Base-by-base conservation (phyloP, 2,113 vertebrate genomes). In the Thunnus thynnus region DNA sequence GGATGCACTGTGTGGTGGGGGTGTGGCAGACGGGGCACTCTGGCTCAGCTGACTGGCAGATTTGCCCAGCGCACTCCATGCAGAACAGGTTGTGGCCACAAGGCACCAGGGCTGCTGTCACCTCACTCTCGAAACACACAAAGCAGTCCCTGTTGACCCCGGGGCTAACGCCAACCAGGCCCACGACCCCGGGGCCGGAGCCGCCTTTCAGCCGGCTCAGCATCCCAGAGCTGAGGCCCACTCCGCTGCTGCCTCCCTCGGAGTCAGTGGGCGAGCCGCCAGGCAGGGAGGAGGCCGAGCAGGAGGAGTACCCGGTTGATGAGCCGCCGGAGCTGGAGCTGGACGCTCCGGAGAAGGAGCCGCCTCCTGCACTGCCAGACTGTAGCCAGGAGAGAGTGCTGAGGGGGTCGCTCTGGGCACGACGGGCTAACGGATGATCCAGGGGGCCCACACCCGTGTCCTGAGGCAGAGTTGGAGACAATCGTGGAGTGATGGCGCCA, bases 1-100 rank as follows among this genome's bases (percentile, higher is more conserved):
- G 97, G 88, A 99, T 99, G 96, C 97, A 98, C 94, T 99, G 98
- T 20, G 97, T 98, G 91, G 96, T 96, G 0, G 97, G 96, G 12
- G 96, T 94, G 93, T 96, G 97, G 94, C 98, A 99, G 54, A 97
- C 97, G 0, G 98, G 98, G 55, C 97, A 99, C 94, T 98, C 96
- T 0, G 98, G 96, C 83, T 98, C 95, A 0, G 95, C 91, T 1
- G 95, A 96, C 91, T 97, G 97, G 48, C 98, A 99, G 93, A 99
- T 99, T 80, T 97, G 97, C 66, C 96, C 96, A 0, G 98, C 98
- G 0, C 98, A 99, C 88, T 99, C 98, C 98, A 99, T 99, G 95
- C 98, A 99, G 95, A 99, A 99, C 71, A 99, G 97, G 93, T 99
- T 99, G 95, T 99, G 98, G 82, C 98, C 98, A 7, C 98, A 99